phyloP scores from a whole-genome alignment of 1,140 invertebrate genomes.

The Amphibalanus amphitrite region DNA sequence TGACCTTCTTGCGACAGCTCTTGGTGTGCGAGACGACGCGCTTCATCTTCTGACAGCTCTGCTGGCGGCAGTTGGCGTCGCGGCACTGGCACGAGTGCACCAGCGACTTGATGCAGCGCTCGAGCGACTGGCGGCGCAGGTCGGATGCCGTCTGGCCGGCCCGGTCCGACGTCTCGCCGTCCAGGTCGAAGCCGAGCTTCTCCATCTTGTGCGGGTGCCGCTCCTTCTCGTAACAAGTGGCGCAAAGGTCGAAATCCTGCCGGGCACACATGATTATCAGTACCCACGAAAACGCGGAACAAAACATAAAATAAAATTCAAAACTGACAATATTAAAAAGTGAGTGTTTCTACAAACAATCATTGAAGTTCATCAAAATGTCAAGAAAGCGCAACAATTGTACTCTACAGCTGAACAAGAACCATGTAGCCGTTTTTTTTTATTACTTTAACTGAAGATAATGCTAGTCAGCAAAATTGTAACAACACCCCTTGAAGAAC shows the following conservation, averaged over 20 bases:
- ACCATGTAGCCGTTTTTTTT: no score
- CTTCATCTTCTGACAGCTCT: conserved; percentile 98
- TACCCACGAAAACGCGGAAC: no score
- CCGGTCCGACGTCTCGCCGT: conserved; percentile 60
- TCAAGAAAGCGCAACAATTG: no score
- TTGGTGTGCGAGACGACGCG: conserved; percentile 91
- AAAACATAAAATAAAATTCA: no score
- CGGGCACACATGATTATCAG: no score
- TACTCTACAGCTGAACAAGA: no score
- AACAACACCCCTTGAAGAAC: no score
- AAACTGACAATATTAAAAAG: no score
- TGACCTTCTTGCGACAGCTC: conserved; percentile 82
- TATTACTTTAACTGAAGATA: no score
- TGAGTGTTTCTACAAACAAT: no score
- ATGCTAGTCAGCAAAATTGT: no score
- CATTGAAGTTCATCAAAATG: no score
- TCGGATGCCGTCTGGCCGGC: conserved; percentile 44
- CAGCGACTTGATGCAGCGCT: conserved; percentile 90
- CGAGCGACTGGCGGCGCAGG: conserved; percentile 81
- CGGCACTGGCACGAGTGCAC: conserved; percentile 92
- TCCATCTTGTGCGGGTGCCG: conserved; percentile 96
- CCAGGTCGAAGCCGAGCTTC: conserved; percentile 83
- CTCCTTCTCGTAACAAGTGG: conserved; percentile 83
- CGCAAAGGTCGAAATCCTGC: conserved; percentile 90
- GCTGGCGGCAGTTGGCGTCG: conserved; percentile 91